Evolutionary conservation across 1,140 invertebrate species (phyloP).

Genomic region (Cyclina sinensis): DNA sequence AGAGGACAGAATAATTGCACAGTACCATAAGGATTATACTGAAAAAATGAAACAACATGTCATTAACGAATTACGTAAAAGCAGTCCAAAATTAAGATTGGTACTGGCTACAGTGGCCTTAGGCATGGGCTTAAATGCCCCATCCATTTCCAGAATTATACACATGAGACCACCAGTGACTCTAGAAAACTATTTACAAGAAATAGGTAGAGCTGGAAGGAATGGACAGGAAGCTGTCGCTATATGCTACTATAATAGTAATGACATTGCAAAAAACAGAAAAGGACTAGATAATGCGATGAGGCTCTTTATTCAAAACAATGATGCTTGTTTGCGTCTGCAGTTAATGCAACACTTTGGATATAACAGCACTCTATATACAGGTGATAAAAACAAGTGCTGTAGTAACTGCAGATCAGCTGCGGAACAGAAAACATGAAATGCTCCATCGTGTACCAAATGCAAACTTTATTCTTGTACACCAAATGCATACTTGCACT

Average conservation of each 20-base stretch:
- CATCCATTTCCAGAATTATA: conserved; percentile 31
- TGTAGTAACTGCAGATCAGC: too few species aligned
- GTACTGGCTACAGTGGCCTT: conserved; percentile 69
- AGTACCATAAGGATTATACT: conserved; percentile 65
- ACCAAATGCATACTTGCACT: too few species aligned
- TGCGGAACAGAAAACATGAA: too few species aligned
- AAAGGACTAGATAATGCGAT: too few species aligned
- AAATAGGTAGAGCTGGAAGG: conserved; percentile 63
- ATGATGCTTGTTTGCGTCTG: too few species aligned
- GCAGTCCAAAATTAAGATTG: conserved; percentile 55
- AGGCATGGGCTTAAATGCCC: conserved; percentile 67
- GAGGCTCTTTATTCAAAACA: too few species aligned
- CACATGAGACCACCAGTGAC: conserved; percentile 55
- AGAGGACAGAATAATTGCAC: conserved; percentile 67
- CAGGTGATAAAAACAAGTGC: too few species aligned
- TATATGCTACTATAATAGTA: conserved; percentile 69
- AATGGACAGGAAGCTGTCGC: conserved; percentile 31
- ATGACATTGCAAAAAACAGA: too few species aligned
- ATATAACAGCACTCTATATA: too few species aligned
- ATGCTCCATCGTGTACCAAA: too few species aligned
- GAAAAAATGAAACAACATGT: conserved; percentile 69
- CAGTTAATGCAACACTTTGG: too few species aligned
- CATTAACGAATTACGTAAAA: conserved; percentile 46
- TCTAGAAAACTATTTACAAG: conserved; percentile 66
- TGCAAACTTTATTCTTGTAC: too few species aligned